Percentiles rank a stretch among this genome's conserved stretches.
These are phyloP conservation scores for Ophion slaviceki DNA, from an alignment of 2,888 invertebrate genomes.

Conservation along the genomic window DNA sequence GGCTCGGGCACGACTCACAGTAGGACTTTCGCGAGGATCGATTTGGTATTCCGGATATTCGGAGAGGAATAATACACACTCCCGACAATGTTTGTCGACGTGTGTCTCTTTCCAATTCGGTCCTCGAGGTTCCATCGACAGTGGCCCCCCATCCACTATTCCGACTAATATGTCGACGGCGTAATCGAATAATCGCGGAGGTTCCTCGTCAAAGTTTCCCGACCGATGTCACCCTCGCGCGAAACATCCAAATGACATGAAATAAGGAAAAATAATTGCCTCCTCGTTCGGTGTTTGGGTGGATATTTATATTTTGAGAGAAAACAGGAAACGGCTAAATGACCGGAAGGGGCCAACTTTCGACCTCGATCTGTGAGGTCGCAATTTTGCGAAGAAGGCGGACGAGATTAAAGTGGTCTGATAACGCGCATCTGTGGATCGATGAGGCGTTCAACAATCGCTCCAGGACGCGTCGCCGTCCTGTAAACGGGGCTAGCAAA, in stretches of 20 bases:
- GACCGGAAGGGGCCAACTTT: background rate
- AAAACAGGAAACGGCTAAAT: too few relatives aligned
- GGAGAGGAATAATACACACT: slow-evolving; percentile 52
- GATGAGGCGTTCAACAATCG: slow-evolving; percentile 38
- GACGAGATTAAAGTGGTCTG: slow-evolving; percentile 27
- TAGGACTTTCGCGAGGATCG: slow-evolving; percentile 74
- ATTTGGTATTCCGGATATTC: slow-evolving; percentile 78
- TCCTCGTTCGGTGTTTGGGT: background rate
- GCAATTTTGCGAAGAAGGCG: background rate
- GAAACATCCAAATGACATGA: background rate
- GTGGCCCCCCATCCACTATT: slow-evolving; percentile 26
- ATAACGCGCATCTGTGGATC: slow-evolving; percentile 10
- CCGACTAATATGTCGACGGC: slow-evolving; percentile 28
- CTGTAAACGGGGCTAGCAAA: slow-evolving; percentile 1
- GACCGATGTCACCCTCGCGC: background rate
- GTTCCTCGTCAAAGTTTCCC: slow-evolving; percentile 27
- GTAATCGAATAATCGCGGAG: slow-evolving; percentile 31
- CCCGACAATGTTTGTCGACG: slow-evolving; percentile 21
- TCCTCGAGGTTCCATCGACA: slow-evolving; percentile 58
- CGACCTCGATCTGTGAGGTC: background rate
- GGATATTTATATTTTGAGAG: too few relatives aligned
- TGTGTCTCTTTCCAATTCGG: slow-evolving; percentile 41
- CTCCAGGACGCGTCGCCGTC: slow-evolving; percentile 1
- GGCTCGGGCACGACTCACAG: slow-evolving; percentile 39
- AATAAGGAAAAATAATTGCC: background rate